Evolutionary conservation across 2,113 vertebrate species (phyloP).

Genomic region (Carassius carassius): DNA sequence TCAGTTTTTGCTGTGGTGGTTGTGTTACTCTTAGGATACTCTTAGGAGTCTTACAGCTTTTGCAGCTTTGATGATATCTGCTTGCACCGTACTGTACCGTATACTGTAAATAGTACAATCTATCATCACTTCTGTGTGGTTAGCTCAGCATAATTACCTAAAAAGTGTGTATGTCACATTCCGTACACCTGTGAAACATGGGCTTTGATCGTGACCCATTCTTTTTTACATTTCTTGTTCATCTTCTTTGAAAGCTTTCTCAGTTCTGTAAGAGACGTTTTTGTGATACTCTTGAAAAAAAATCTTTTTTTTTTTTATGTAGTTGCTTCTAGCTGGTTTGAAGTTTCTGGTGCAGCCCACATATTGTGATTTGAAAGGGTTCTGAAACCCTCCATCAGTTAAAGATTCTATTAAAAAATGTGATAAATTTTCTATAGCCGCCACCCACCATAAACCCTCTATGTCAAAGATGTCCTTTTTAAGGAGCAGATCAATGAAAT

Average conservation of each 20-base stretch:
- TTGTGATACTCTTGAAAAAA: not conserved
- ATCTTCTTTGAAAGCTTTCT: constrained; percentile 16
- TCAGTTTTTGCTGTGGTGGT: not conserved
- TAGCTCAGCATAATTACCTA: constrained; percentile 73
- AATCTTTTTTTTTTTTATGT: not conserved
- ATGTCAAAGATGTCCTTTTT: not conserved
- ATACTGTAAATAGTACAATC: constrained; percentile 5
- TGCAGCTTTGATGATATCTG: not conserved
- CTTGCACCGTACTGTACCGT: constrained; percentile 1
- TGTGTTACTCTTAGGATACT: not conserved
- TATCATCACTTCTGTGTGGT: constrained; percentile 61
- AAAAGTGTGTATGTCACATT: constrained; percentile 55
- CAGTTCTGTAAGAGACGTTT: not conserved
- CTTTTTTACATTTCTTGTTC: not conserved
- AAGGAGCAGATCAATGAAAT: not conserved
- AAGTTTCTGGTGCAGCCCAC: not conserved
- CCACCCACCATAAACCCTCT: not conserved
- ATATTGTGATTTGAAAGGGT: not conserved
- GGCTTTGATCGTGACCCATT: not conserved
- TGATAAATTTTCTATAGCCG: not conserved
- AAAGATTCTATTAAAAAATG: not conserved
- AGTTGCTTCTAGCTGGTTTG: not conserved
- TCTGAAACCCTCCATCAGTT: not conserved
- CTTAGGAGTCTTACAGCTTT: not conserved
- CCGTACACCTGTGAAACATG: not conserved